phyloP scores from a whole-genome alignment of 2,888 invertebrate genomes.

The Micoletzkya japonica region DNA sequence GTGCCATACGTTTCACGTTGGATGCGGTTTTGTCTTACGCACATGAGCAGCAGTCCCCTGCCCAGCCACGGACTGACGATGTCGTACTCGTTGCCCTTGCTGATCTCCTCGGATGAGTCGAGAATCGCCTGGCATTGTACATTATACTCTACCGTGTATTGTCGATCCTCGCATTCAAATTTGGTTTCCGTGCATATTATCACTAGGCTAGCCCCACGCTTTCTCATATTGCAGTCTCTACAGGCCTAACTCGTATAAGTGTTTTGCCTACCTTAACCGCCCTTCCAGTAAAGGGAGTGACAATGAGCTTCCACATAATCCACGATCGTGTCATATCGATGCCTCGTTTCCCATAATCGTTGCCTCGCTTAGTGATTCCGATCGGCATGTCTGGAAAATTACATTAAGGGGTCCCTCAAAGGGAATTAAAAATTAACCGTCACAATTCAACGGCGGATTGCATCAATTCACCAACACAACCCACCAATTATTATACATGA shows the following conservation, averaged over 20 bases:
- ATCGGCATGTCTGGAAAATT: not conserved
- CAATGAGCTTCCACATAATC: slow-evolving; percentile 9
- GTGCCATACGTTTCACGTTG: no score
- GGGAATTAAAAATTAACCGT: no score
- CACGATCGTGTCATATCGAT: slow-evolving; percentile 6
- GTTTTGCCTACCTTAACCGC: slow-evolving; percentile 7
- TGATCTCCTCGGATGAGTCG: slow-evolving; percentile 23
- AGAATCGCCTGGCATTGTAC: slow-evolving; percentile 5
- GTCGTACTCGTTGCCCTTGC: slow-evolving; percentile 24
- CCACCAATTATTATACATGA: no score
- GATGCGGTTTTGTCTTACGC: no score
- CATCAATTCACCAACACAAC: no score
- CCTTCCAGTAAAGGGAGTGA: slow-evolving; percentile 11
- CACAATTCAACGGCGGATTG: no score
- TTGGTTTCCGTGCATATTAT: no score
- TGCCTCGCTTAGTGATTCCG: not conserved
- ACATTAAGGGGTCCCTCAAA: not conserved
- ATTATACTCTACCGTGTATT: not conserved
- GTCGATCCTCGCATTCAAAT: no score
- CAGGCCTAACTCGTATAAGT: not conserved
- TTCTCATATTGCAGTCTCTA: not conserved
- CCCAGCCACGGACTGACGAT: slow-evolving; percentile 19
- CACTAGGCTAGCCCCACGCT: no score
- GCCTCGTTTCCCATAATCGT: not conserved
- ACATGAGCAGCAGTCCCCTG: slow-evolving; percentile 24